Evolutionary conservation across 2,888 invertebrate genomes (phyloP).

Genomic region (Mamestra brassicae): DNA sequence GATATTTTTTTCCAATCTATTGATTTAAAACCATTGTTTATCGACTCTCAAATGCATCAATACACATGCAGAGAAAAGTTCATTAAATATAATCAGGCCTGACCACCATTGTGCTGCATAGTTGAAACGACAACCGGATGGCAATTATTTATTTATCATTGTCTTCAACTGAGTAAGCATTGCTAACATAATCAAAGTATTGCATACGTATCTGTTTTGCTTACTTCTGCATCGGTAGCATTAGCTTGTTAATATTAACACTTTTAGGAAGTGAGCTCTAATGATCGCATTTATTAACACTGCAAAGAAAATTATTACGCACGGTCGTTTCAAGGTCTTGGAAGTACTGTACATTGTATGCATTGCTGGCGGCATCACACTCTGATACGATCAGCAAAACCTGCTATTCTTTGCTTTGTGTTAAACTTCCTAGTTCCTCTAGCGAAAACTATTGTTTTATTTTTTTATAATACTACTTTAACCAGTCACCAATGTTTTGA

Average conservation of each 20-base stretch:
- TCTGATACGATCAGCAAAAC: constrained; percentile 23
- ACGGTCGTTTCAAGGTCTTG: constrained; percentile 30
- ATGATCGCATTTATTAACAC: constrained; percentile 40
- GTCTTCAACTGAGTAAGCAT: constrained; percentile 15
- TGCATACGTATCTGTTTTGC: neutral
- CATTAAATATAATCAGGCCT: too few relatives aligned
- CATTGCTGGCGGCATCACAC: constrained; percentile 6
- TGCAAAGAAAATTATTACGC: constrained; percentile 29
- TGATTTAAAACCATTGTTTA: neutral
- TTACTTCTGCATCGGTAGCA: neutral
- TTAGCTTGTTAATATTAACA: constrained; percentile 8
- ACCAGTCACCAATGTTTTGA: too few relatives aligned
- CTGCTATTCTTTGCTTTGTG: constrained; percentile 15
- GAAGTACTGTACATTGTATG: constrained; percentile 29
- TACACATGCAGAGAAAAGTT: neutral
- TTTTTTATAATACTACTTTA: neutral
- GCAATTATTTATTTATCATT: neutral
- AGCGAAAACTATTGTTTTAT: neutral
- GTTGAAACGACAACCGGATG: constrained; percentile 4
- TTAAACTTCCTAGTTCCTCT: constrained; percentile 32
- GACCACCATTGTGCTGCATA: neutral
- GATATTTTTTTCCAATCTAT: neutral
- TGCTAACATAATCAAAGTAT: constrained; percentile 3
- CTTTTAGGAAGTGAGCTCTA: neutral
- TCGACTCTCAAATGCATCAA: neutral